phyloP scores from a whole-genome alignment of 1,140 invertebrate species.

The Drosophila busckii region DNA sequence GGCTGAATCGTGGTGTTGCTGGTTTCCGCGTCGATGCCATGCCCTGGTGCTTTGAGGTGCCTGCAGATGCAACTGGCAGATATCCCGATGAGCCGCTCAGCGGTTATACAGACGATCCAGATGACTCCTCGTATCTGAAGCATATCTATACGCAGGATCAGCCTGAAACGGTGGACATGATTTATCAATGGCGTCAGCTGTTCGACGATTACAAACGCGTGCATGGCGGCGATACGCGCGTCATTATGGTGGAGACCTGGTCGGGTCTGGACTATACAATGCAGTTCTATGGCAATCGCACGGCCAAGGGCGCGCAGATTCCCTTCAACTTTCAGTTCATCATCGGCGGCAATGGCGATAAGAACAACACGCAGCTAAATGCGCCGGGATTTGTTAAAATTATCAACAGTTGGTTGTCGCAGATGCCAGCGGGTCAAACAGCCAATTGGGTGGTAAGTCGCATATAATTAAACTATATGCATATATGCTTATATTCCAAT shows the following conservation, averaged over 20 bases:
- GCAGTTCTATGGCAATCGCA: conserved; percentile 81
- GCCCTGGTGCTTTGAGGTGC: conserved; percentile 81
- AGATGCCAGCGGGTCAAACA: conserved; percentile 77
- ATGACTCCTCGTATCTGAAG: conserved; percentile 81
- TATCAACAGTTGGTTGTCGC: conserved; percentile 79
- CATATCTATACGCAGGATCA: conserved; percentile 84
- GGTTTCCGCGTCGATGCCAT: conserved; percentile 87
- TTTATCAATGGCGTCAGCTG: conserved; percentile 82
- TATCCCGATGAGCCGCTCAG: conserved; percentile 82
- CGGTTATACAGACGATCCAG: conserved; percentile 73
- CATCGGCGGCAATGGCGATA: conserved; percentile 68
- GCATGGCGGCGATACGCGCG: conserved; percentile 80
- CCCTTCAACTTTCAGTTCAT: conserved; percentile 83
- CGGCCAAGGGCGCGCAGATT: conserved; percentile 80
- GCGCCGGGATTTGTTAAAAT: conserved; percentile 75
- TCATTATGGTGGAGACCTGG: conserved; percentile 87
- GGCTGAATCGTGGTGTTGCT: conserved; percentile 87
- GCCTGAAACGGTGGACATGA: conserved; percentile 82
- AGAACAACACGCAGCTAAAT: conserved; percentile 79
- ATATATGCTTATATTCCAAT: not conserved
- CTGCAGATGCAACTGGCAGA: conserved; percentile 74
- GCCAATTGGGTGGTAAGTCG: conserved; percentile 81
- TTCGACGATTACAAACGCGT: conserved; percentile 80
- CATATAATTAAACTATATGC: too few relatives aligned
- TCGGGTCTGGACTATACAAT: conserved; percentile 79